A percentile compares a stretch with the other conserved stretches of the same genome.
These are phyloP conservation scores for Thaumetopoea pityocampa DNA, from an alignment of 1,140 invertebrate species.

Conservation along the genomic window DNA sequence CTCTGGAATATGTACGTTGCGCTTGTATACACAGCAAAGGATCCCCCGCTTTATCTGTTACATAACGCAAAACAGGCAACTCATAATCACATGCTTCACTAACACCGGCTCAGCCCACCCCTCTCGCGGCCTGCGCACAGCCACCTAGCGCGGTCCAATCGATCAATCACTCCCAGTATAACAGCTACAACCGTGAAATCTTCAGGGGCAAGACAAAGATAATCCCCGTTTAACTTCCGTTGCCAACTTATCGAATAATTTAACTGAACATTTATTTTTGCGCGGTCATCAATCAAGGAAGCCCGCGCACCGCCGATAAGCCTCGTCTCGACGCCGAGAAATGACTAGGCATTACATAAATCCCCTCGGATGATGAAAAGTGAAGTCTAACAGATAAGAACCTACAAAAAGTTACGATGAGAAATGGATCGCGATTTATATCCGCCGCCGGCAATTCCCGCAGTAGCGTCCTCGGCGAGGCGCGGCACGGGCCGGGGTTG, in stretches of 20 bases:
- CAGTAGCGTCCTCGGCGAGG: slow-evolving; percentile 23
- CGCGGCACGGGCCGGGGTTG: slow-evolving; percentile 19
- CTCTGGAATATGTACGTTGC: too few relatives aligned
- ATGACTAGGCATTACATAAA: slow-evolving; percentile 78
- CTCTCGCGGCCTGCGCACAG: slow-evolving; percentile 5
- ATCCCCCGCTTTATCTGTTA: too few relatives aligned
- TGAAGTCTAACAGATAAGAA: slow-evolving; percentile 78
- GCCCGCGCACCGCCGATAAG: slow-evolving; percentile 66
- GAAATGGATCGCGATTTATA: slow-evolving; percentile 78
- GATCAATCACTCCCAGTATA: slow-evolving; percentile 65
- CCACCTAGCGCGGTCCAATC: slow-evolving; percentile 31
- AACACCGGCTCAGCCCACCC: too few relatives aligned
- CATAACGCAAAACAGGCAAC: too few relatives aligned
- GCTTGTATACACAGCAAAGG: too few relatives aligned
- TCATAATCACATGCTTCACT: too few relatives aligned
- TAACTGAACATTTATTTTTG: slow-evolving; percentile 78
- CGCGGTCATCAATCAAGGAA: slow-evolving; percentile 77
- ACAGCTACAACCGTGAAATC: slow-evolving; percentile 71
- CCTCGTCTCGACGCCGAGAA: slow-evolving; percentile 74
- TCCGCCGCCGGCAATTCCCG: slow-evolving; percentile 48
- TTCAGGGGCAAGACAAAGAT: slow-evolving; percentile 73
- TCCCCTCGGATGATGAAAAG: slow-evolving; percentile 78
- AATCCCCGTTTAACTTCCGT: slow-evolving; percentile 77
- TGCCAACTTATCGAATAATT: slow-evolving; percentile 78
- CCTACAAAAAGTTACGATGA: slow-evolving; percentile 78